phyloP scores from a whole-genome alignment of 1,140 invertebrate genomes.

The Pogonus chalceus region DNA sequence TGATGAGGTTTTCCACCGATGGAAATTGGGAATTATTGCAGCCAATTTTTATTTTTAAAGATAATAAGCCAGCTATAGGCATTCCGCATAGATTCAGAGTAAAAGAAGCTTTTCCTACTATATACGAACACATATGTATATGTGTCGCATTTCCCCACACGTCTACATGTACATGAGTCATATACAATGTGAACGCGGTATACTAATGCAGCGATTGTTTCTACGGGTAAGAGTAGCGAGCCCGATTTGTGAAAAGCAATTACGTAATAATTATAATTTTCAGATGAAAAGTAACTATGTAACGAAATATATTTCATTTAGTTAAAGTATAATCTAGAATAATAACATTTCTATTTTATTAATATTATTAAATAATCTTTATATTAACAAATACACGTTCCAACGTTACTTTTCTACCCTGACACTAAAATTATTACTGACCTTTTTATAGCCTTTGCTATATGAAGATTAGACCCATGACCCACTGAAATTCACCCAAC shows the following conservation, averaged over 20 bases:
- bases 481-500: constrained; percentile 9
- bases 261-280: no score
- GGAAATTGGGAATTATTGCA: neutral
- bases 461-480: constrained; percentile 25
- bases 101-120: neutral
- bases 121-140: neutral
- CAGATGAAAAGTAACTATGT: no score
- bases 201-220: neutral
- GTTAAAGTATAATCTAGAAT: no score
- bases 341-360: no score
- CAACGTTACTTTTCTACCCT: no score
- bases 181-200: neutral
- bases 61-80: constrained; percentile 1
- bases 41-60: neutral
- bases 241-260: no score
- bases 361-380: no score
- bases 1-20: constrained; percentile 1
- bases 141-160: neutral
- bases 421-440: constrained; percentile 25
- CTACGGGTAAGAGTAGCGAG: no score
- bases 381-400: no score
- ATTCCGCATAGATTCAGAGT: neutral
- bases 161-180: neutral
- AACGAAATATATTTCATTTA: no score
- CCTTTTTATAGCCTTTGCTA: constrained; percentile 33